Evolutionary conservation across 2,797 vertebrate species (phyloP).

Genomic region (Squalus acanthias): DNA sequence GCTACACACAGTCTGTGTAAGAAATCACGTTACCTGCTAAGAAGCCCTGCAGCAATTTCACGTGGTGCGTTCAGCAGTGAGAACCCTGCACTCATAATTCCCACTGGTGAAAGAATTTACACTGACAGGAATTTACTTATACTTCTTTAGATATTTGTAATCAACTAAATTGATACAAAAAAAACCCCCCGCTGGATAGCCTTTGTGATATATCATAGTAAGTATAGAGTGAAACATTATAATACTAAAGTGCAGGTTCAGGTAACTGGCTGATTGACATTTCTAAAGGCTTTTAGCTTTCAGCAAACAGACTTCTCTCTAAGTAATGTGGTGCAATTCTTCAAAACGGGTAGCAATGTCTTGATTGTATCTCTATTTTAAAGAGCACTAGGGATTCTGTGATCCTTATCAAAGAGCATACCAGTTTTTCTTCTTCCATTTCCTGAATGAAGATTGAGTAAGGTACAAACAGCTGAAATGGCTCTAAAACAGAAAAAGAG

Average conservation of each 20-base stretch:
- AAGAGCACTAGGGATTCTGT: not conserved
- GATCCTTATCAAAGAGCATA: not conserved
- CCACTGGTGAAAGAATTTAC: not conserved
- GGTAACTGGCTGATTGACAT: not conserved
- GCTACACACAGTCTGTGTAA: not conserved
- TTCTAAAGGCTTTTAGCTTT: not conserved
- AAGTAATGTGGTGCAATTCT: not conserved
- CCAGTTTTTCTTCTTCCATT: not conserved
- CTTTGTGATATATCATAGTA: not conserved
- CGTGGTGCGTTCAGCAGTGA: not conserved
- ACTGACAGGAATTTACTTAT: not conserved
- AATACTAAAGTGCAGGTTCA: not conserved
- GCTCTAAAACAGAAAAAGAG: not conserved
- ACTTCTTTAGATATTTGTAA: not conserved
- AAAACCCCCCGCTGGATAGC: not conserved
- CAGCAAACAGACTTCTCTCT: not conserved
- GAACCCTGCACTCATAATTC: not conserved
- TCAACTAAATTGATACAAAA: not conserved
- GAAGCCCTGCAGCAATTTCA: not conserved
- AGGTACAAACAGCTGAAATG: not conserved
- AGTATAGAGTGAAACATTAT: not conserved
- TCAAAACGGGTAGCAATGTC: not conserved
- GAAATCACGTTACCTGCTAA: not conserved
- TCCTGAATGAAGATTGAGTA: slow-evolving; percentile 3
- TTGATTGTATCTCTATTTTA: slow-evolving; percentile 4